Percentiles rank a stretch among this genome's conserved stretches.
Conservation (phyloP, 2,797 vertebrate genomes). For the Pristis pectinata region DNA sequence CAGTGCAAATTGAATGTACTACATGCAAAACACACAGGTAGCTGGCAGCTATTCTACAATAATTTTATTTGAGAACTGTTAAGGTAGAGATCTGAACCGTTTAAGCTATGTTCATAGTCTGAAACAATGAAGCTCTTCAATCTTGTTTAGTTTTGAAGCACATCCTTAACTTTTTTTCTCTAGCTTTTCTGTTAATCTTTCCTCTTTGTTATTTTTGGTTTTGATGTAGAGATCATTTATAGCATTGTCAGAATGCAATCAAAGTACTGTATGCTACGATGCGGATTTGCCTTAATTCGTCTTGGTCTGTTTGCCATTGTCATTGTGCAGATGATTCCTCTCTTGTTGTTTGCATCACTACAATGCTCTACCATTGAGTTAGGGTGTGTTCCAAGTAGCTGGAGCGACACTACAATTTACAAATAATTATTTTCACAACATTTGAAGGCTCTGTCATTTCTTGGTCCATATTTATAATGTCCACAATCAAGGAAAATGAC, state of each 20-base stretch:
- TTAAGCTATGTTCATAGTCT: neutral
- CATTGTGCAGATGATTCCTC: neutral
- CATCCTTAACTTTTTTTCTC: constrained; percentile 12
- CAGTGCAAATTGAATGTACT: neutral
- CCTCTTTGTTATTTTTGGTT: neutral
- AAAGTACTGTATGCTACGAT: neutral
- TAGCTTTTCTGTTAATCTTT: neutral
- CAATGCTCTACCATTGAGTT: neutral
- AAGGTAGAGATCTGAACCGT: constrained; percentile 5
- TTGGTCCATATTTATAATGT: neutral
- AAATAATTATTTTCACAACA: neutral
- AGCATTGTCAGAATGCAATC: neutral
- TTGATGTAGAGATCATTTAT: neutral
- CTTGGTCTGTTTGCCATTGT: neutral
- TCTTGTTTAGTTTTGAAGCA: neutral
- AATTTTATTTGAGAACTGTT: neutral
- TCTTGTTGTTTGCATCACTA: neutral
- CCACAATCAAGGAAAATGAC: neutral
- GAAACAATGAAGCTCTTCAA: constrained; percentile 24
- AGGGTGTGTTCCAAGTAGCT: neutral
- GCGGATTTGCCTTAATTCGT: neutral
- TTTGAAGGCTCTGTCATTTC: neutral
- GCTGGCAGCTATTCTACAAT: neutral
- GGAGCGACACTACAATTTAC: neutral
- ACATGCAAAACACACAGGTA: neutral